Evolutionary conservation across 2,797 vertebrate species (phyloP), one percentile per base, ranked within the genome.

Genomic region (Enteromius argenteus): DNA sequence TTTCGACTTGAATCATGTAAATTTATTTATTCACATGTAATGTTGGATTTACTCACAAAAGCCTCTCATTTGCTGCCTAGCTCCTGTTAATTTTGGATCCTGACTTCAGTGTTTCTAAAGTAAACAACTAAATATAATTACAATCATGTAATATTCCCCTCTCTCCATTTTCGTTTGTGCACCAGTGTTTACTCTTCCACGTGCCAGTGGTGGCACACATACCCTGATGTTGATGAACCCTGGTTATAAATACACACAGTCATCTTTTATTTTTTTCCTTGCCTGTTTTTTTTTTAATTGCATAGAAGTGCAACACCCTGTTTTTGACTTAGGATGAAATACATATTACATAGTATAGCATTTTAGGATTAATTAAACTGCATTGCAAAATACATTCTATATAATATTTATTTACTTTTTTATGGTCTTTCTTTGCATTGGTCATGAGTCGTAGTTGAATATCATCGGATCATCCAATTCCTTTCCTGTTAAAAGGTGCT

Each of bases 91-190:
- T 62, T 77, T 77, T 27, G n/a, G 37, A 53, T 30, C 72, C 49
- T 74, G 46, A 42, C 56, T 77, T 77, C 23, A 77, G 56, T 10
- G 4, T 44, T 77, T 62, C 37, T 30, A 77, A 77, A 77, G 53
- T 19, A 60, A 60, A 62, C 37, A 17, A 30, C 53, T 77, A 58
- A 77, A 77, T 44, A 44, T 77, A 77, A 42, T 77, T 44, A 62
- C 51, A 42, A 44, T 44, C 17, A 13, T 30, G 23, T 62, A 62
- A 30, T 78, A 78, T 60, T 60, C 27, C 27, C 9, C 27, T 21
- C 2, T 51, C 27, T 32, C 17, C 11, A 19, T 58, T 58, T 60
- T 13, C 13, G 2, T 23, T 15, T 71, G 68, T 44, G 35, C 23
- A 15, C 56, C 56, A 62, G 5, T 62, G 58, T 78, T 78, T 78